Percentiles rank a stretch among this genome's conserved stretches.
phyloP scores from a whole-genome alignment of 2,113 vertebrate species.

The Neotoma lepida region DNA sequence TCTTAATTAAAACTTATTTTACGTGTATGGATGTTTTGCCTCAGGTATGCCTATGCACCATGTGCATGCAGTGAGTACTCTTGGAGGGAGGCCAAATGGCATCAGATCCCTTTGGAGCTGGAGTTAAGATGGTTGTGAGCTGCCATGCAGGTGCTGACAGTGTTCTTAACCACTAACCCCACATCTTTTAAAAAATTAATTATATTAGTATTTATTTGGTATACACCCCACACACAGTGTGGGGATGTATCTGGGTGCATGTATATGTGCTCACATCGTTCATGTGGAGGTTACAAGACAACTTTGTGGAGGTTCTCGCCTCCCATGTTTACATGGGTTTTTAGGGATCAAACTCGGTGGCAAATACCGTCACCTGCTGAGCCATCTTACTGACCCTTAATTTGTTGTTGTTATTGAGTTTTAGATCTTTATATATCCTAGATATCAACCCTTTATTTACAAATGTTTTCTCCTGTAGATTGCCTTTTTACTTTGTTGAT shows the following conservation, averaged over 20 bases:
- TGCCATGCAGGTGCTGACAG: neutral
- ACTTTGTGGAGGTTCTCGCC: neutral
- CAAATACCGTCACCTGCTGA: neutral
- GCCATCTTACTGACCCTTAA: neutral
- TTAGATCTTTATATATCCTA: neutral
- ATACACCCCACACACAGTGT: neutral
- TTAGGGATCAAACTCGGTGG: neutral
- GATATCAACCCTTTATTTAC: neutral
- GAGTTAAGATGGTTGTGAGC: neutral
- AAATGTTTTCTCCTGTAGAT: conserved; percentile 21
- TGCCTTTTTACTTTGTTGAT: conserved; percentile 18
- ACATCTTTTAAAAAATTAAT: neutral
- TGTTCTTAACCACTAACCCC: neutral
- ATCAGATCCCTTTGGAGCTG: neutral
- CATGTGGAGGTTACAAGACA: neutral
- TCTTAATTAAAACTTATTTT: neutral
- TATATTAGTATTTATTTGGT: neutral
- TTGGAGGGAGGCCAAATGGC: neutral
- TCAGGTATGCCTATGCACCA: neutral
- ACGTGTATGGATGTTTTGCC: neutral
- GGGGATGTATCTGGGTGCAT: neutral
- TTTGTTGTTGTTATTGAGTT: conserved; percentile 24
- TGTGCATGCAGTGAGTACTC: neutral
- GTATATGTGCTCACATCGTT: neutral
- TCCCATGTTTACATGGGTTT: neutral